phyloP scores from a whole-genome alignment of 2,797 vertebrate species.

The Lagocephalus sceleratus region DNA sequence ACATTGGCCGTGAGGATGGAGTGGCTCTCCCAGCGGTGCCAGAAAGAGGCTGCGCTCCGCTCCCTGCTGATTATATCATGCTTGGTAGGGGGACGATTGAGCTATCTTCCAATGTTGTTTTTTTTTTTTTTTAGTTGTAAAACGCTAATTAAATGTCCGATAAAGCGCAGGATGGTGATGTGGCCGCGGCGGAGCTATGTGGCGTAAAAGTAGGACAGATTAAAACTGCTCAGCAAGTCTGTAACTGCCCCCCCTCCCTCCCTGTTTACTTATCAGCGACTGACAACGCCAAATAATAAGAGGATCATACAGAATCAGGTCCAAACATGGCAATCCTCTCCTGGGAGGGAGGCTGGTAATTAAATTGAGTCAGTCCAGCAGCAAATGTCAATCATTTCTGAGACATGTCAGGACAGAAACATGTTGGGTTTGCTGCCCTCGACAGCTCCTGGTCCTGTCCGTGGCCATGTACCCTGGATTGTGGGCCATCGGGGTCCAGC shows the following conservation, averaged over 20 bases:
- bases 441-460: slow-evolving; percentile 62
- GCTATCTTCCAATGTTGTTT: not conserved
- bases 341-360: slow-evolving; percentile 36
- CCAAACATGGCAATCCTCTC: slow-evolving; percentile 44
- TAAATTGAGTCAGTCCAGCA: slow-evolving; percentile 31
- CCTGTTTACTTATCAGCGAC: slow-evolving; percentile 51
- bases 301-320: slow-evolving; percentile 53
- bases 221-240: slow-evolving; percentile 50
- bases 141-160: too few species aligned
- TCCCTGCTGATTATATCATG: slow-evolving; percentile 45
- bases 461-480: slow-evolving; percentile 74
- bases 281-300: slow-evolving; percentile 56
- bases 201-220: slow-evolving; percentile 48
- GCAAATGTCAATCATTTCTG: slow-evolving; percentile 11
- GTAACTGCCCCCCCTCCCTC: slow-evolving; percentile 33
- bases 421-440: not conserved
- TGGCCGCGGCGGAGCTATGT: slow-evolving; percentile 20
- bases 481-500: slow-evolving; percentile 67
- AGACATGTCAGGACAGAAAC: not conserved
- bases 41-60: slow-evolving; percentile 48
- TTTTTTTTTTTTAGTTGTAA: too few species aligned
- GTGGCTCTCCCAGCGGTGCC: slow-evolving; percentile 46
- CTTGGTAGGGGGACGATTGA: slow-evolving; percentile 59
- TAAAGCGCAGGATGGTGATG: not conserved
- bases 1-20: slow-evolving; percentile 50